Conservation (phyloP, 2,113 vertebrate species). For the Trematocara stigmaticum region DNA sequence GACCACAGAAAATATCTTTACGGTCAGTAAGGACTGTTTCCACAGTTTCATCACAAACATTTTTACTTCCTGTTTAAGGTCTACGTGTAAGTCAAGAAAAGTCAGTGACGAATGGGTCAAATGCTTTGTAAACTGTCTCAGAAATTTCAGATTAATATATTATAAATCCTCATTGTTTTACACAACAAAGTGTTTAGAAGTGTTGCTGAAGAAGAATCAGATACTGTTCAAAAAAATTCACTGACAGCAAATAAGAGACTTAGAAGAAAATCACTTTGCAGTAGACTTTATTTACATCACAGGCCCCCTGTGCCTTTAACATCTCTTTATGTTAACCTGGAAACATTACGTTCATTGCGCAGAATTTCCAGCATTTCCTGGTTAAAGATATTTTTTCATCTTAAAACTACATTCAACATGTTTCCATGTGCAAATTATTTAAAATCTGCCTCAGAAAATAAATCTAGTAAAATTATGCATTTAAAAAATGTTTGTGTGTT, state of each 20-base stretch:
- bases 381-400: neutral
- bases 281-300: constrained; percentile 33
- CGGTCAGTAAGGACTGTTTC: neutral
- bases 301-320: constrained; percentile 20
- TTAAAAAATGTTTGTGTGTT: neutral
- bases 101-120: neutral
- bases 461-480: neutral
- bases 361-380: constrained; percentile 72
- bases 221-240: neutral
- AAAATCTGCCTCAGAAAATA: neutral
- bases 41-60: neutral
- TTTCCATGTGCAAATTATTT: neutral
- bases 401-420: constrained; percentile 27
- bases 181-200: neutral
- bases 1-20: neutral
- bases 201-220: neutral
- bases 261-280: neutral
- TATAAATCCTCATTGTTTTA: neutral
- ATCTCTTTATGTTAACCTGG: constrained; percentile 8
- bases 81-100: neutral
- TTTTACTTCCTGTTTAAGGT: neutral
- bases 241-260: neutral
- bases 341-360: constrained; percentile 42
- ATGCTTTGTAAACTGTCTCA: neutral
- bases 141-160: neutral